Percentiles rank a stretch among this genome's conserved stretches.
Evolutionary conservation across 2,797 vertebrate genomes (phyloP).

Genomic region (Gallinago nigripennis): DNA sequence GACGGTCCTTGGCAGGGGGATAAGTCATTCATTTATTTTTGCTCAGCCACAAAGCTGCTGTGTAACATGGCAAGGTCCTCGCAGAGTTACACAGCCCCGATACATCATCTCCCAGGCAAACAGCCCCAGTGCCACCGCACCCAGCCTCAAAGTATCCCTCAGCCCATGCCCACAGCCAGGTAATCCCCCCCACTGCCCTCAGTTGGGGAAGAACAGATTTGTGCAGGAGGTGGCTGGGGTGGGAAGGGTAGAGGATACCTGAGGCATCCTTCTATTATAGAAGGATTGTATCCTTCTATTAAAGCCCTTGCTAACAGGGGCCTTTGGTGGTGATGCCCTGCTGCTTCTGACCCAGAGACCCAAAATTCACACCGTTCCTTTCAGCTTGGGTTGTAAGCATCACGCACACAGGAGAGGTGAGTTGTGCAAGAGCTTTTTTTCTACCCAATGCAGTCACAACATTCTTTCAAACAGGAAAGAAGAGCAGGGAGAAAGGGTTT

Average conservation of each 20-base stretch:
- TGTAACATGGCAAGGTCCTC: slow-evolving; percentile 46
- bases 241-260: background rate
- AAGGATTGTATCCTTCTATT: too few relatives aligned
- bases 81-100: background rate
- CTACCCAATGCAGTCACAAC: background rate
- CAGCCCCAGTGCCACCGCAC: background rate
- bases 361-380: background rate
- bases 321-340: background rate
- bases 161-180: background rate
- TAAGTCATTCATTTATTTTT: slow-evolving; percentile 47
- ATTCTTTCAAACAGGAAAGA: background rate
- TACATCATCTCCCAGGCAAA: background rate
- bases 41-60: slow-evolving; percentile 50
- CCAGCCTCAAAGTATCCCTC: slow-evolving; percentile 46
- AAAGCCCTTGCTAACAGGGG: background rate
- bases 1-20: slow-evolving; percentile 49
- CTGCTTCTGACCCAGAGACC: background rate
- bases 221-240: background rate
- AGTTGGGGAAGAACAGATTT: background rate
- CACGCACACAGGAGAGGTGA: background rate
- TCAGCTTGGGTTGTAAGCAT: background rate
- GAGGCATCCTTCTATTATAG: background rate
- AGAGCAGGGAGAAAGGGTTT: background rate
- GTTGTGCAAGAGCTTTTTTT: background rate
- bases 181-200: background rate